A percentile compares a stretch with the other conserved stretches of the same genome.
Evolutionary conservation across 1,140 invertebrate genomes (phyloP).

Genomic region (Habropoda laboriosa): DNA sequence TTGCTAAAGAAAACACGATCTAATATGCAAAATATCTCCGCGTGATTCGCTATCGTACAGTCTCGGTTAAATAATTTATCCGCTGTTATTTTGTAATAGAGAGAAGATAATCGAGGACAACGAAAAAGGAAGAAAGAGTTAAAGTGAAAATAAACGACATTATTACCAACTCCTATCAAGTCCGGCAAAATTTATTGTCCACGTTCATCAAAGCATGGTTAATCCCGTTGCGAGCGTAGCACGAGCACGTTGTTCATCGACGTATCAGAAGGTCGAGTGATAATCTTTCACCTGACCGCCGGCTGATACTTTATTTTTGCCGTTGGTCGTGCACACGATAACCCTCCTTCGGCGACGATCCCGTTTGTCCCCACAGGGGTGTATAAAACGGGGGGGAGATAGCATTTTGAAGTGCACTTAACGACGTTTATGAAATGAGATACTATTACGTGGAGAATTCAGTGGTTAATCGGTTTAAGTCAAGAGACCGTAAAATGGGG

Average conservation of each 20-base stretch:
- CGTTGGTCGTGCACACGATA: neutral
- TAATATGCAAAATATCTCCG: no score
- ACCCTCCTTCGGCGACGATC: neutral
- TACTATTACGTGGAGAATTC: slow-evolving; percentile 57
- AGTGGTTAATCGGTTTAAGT: slow-evolving; percentile 61
- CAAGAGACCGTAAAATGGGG: slow-evolving; percentile 51
- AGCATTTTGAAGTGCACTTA: slow-evolving; percentile 55
- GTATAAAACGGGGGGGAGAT: neutral
- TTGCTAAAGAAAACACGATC: no score
- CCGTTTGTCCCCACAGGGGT: neutral
- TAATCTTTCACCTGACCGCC: slow-evolving; percentile 49
- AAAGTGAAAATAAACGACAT: no score
- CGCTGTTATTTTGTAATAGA: no score
- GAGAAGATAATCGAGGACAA: no score
- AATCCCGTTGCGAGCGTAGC: slow-evolving; percentile 1
- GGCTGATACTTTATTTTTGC: slow-evolving; percentile 32
- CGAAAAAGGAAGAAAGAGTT: no score
- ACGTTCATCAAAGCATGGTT: slow-evolving; percentile 44
- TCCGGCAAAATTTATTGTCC: neutral
- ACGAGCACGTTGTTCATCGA: slow-evolving; percentile 34
- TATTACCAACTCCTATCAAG: no score
- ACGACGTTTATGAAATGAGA: slow-evolving; percentile 60
- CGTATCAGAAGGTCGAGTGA: slow-evolving; percentile 22
- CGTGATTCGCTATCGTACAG: no score
- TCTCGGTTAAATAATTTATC: no score